A percentile compares a stretch with the other conserved stretches of the same genome.
These are phyloP conservation scores for Aphodius sticticus DNA, from an alignment of 2,888 invertebrate species.

Conservation along the genomic window DNA sequence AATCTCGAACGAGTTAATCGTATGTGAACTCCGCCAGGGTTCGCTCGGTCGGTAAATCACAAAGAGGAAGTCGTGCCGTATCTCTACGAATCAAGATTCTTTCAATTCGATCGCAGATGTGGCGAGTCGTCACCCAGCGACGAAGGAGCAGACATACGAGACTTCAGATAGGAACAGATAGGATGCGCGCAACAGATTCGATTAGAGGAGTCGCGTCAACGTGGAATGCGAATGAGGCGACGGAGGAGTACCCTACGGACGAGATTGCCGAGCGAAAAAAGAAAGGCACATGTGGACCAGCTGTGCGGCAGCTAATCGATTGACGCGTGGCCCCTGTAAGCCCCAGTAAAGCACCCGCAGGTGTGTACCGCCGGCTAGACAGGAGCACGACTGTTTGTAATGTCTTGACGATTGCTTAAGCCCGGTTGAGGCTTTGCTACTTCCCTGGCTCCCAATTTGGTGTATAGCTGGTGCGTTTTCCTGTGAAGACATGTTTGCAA, in stretches of 20 bases:
- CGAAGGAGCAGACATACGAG: background rate
- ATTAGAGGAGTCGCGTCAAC: slow-evolving; percentile 18
- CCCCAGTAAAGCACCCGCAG: slow-evolving; percentile 49
- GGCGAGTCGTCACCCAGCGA: background rate
- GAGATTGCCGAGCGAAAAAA: slow-evolving; percentile 41
- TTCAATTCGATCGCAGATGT: background rate
- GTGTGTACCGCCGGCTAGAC: slow-evolving; percentile 41
- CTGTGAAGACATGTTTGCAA: background rate
- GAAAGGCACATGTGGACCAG: slow-evolving; percentile 49
- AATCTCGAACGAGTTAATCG: background rate
- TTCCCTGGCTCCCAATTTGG: background rate
- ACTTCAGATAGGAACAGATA: slow-evolving; percentile 23
- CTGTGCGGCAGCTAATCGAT: slow-evolving; percentile 53
- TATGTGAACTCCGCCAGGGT: background rate
- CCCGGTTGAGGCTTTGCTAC: background rate
- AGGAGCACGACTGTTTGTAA: slow-evolving; percentile 28
- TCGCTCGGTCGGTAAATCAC: slow-evolving; percentile 15
- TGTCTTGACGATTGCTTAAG: background rate
- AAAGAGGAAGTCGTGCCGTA: slow-evolving; percentile 28
- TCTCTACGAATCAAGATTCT: background rate
- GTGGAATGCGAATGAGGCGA: slow-evolving; percentile 20
- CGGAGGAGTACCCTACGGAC: slow-evolving; percentile 29
- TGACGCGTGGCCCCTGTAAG: slow-evolving; percentile 51
- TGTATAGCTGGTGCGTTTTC: background rate
- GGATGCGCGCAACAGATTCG: slow-evolving; percentile 22